Conservation (phyloP, 2,797 vertebrate genomes). For the Crocodylus rhombifer region DNA sequence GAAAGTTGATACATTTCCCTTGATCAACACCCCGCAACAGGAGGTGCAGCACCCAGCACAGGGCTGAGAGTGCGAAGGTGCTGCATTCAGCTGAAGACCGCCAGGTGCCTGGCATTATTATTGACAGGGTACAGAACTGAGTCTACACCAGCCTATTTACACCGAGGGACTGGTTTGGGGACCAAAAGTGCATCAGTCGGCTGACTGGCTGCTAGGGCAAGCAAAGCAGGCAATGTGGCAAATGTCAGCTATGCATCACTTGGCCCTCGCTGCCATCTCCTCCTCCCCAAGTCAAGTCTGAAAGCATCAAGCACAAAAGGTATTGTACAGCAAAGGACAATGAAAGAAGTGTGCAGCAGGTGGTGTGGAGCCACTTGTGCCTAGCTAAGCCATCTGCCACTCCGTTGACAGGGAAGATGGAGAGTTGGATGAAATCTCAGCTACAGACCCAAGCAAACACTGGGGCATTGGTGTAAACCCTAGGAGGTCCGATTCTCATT, state of each 20-base stretch:
- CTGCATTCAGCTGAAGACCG: neutral
- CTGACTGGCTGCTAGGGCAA: neutral
- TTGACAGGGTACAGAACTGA: neutral
- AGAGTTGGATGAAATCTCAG: neutral
- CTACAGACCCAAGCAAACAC: neutral
- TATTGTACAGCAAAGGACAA: neutral
- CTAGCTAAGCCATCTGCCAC: constrained; percentile 58
- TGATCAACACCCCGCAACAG: neutral
- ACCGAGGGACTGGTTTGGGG: neutral
- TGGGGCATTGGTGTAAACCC: neutral
- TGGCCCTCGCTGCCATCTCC: neutral
- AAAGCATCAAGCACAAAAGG: neutral
- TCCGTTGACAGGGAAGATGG: constrained; percentile 1
- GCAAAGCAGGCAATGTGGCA: neutral
- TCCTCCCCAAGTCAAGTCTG: neutral
- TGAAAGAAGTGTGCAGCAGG: constrained; percentile 19
- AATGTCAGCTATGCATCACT: neutral
- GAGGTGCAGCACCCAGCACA: neutral
- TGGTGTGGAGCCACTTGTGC: constrained; percentile 20
- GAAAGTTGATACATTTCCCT: neutral
- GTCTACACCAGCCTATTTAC: neutral
- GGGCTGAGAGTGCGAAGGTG: neutral
- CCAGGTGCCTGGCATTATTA: neutral
- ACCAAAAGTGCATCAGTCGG: neutral
- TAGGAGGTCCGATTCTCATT: neutral